Percentiles rank a stretch among this genome's conserved stretches.
Conservation (phyloP, 2,797 vertebrate genomes). For the Lateolabrax maculatus region DNA sequence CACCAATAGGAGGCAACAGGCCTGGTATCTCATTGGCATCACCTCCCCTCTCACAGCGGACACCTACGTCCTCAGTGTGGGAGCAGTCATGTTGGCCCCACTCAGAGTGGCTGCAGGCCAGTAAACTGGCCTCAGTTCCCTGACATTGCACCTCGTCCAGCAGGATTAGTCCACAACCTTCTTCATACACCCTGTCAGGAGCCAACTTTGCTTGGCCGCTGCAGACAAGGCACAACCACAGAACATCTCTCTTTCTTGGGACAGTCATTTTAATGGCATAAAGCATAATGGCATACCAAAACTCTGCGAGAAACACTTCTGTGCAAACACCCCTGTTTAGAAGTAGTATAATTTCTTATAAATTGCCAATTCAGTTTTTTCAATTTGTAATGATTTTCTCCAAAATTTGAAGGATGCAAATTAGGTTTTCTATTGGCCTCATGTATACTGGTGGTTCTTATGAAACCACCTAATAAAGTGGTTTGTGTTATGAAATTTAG, state of each 20-base stretch:
- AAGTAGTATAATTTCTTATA: neutral
- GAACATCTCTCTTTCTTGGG: neutral
- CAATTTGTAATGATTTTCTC: neutral
- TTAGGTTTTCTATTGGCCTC: neutral
- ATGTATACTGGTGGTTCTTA: neutral
- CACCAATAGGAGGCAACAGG: conserved; percentile 59
- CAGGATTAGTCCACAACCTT: conserved; percentile 87
- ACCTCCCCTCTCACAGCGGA: conserved; percentile 82
- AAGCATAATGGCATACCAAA: neutral
- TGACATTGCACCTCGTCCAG: conserved; percentile 91
- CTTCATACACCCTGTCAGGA: conserved; percentile 79
- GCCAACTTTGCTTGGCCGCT: conserved; percentile 75
- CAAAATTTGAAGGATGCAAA: neutral
- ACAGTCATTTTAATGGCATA: neutral
- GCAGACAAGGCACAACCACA: conserved; percentile 27
- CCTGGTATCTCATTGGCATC: conserved; percentile 73
- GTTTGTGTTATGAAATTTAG: too few relatives aligned
- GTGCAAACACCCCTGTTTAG: neutral
- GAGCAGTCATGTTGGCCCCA: conserved; percentile 94
- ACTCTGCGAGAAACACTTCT: neutral
- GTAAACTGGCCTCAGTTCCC: conserved; percentile 88
- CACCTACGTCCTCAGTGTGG: conserved; percentile 91
- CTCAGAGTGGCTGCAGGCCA: conserved; percentile 86
- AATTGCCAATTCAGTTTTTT: neutral
- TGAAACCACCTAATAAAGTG: too few relatives aligned